These are phyloP conservation scores for Mesorhabditis sp. DNA, from an alignment of 2,888 invertebrate genomes.

Conservation along the genomic window DNA sequence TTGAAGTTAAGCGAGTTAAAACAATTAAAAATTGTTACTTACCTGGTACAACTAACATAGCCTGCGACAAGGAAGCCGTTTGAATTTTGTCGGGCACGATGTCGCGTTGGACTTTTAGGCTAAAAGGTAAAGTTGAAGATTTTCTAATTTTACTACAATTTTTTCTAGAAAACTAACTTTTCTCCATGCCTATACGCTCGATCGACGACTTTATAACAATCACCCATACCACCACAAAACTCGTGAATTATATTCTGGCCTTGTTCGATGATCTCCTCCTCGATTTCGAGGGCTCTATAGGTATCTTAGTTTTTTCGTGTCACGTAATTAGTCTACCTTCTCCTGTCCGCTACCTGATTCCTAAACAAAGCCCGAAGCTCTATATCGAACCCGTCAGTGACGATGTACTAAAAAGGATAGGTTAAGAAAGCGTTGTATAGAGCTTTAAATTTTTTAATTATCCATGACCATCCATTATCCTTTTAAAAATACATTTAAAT, in stretches of 20 bases:
- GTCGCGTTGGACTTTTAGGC: not conserved
- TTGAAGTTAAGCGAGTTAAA: no score
- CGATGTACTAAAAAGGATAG: not conserved
- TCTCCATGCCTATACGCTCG: not conserved
- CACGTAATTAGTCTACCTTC: no score
- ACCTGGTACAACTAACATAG: not conserved
- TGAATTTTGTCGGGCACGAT: slow-evolving; percentile 1
- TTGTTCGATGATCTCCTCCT: not conserved
- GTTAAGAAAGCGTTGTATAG: not conserved
- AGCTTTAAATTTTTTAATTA: no score
- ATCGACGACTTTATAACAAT: slow-evolving; percentile 1
- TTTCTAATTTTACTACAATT: no score
- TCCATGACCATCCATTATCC: no score
- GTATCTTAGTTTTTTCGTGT: no score
- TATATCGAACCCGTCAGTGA: not conserved
- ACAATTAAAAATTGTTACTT: no score
- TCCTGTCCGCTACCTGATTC: not conserved
- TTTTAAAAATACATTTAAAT: not conserved
- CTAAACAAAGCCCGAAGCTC: not conserved
- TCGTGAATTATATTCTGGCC: not conserved
- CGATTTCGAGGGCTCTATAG: not conserved
- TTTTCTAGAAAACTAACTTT: no score
- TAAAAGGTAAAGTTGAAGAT: no score
- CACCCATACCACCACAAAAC: not conserved
- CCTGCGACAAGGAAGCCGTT: slow-evolving; percentile 1